Conservation (phyloP, 2,888 invertebrate genomes). For the Chaitophorus viminalis region DNA sequence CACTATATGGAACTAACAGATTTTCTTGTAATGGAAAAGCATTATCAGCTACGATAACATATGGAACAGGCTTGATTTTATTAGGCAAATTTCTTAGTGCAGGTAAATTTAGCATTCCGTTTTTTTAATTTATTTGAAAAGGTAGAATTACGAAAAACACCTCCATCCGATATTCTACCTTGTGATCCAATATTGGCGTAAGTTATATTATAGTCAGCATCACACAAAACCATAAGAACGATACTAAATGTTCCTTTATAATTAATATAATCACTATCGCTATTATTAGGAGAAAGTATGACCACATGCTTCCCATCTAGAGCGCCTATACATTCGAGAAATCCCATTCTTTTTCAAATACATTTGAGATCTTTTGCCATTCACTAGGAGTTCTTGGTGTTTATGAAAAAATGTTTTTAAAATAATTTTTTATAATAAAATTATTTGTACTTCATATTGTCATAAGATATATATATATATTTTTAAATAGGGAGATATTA, state of each 20-base stretch:
- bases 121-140: conserved; percentile 21
- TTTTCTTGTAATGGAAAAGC: too few relatives aligned
- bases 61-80: too few relatives aligned
- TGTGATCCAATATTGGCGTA: conserved; percentile 62
- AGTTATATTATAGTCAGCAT: conserved; percentile 63
- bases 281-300: conserved; percentile 63
- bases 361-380: neutral
- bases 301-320: conserved; percentile 36
- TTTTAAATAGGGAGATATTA: too few relatives aligned
- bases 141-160: conserved; percentile 56
- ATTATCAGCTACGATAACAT: too few relatives aligned
- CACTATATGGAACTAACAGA: too few relatives aligned
- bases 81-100: neutral
- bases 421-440: too few relatives aligned
- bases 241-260: conserved; percentile 63
- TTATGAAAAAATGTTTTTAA: too few relatives aligned
- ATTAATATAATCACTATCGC: conserved; percentile 63
- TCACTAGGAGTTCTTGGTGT: too few relatives aligned
- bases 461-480: too few relatives aligned
- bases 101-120: conserved; percentile 4
- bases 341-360: conserved; percentile 35
- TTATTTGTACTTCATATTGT: too few relatives aligned
- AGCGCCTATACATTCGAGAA: conserved; percentile 26
- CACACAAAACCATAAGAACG: conserved; percentile 63
- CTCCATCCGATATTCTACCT: conserved; percentile 62